Base-by-base conservation (phyloP, 64 coral and sea anemone species). In the Trachythela sp. region DNA sequence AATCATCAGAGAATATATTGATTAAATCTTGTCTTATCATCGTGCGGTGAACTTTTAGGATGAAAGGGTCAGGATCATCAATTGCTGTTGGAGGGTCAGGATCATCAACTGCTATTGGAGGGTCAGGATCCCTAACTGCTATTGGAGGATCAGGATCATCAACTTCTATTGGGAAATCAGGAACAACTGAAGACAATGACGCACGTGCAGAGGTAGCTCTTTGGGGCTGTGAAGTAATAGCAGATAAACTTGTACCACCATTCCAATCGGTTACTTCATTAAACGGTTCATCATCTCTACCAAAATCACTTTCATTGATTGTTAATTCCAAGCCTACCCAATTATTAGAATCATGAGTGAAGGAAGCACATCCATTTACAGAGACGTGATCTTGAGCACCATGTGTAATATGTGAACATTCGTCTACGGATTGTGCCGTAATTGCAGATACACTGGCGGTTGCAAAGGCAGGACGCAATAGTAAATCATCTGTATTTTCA, bases 11-110 rank as follows among this genome's bases (percentile, higher is more conserved):
- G 48, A 86, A 86, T 54, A 24, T n/a, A 0, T 24, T 52, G 20
- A 86, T 27, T 22, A 86, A 49, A 30, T 86, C 85, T 52, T 86
- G 40, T 86, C 85, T 86, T 27, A 86, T 40, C n/a, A 41, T 49
- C 29, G 41, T n/a, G 26, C 85, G 22, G 45, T 86, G 85, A 24
- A 86, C 42, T 30, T 0, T 56, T 86, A 86, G 0, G 10, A 32
- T 86, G 27, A 1, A 10, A 41, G 38, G 24, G 5, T 36, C 42
- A 41, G 45, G 26, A 86, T 2, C 36, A 86, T 86, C n/a, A n/a
- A n/a, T 13, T 24, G 17, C 40, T n/a, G 24, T 51, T 86, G 85
- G 85, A 1, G 85, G 45, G 33, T 20, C 33, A 6, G 48, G 41
- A 36, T 13, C 35, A 15, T 58, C 15, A 58, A 2, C 14, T 8